Base-by-base conservation (phyloP, 2,888 invertebrate species). In the Blomia tropicalis region DNA sequence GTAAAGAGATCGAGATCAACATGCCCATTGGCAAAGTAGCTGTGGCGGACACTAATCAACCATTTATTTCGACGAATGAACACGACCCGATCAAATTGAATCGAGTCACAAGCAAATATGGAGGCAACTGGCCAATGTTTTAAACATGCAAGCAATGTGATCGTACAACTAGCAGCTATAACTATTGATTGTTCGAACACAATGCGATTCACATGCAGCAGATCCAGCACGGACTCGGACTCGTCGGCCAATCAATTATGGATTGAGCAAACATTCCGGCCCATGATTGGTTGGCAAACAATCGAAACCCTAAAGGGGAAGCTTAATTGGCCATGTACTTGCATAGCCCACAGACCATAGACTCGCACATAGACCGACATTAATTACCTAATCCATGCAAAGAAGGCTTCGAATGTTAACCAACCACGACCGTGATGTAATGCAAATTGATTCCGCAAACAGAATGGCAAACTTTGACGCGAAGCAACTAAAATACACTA, bases 301-400 rank as follows among this genome's bases (percentile, higher is more conserved):
- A 14, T 7, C 51, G n/a, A n/a, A n/a, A n/a, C n/a, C n/a, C n/a
- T n/a, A n/a, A n/a, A n/a, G n/a, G n/a, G n/a, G n/a, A n/a, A n/a
- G n/a, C n/a, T n/a, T 47, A 47, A 47, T 47, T 47, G 22, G 51
- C 51, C 51, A 27, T 47, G 51, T 47, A 25, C 51, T 27, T 47
- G 22, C 7, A 25, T 19, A 41, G 41, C 41, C 41, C 14, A n/a
- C n/a, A 41, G 14, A 17, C 41, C n/a, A 41, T n/a, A n/a, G 14
- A 17, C 41, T 17, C 41, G 14, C n/a, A 14, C 41, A 17, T 14
- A 41, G 41, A 41, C 41, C 14, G 14, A 47, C 51, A 14, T 47
- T 47, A 47, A 47, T 47, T 47, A 47, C 51, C 51, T 47, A 47
- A 47, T 47, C 51, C 51, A 47, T 47, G 51, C 51, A 7, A n/a